Percentiles rank a stretch among this genome's conserved stretches.
Conservation (phyloP, 2,797 vertebrate genomes). For the Lateolabrax maculatus region DNA sequence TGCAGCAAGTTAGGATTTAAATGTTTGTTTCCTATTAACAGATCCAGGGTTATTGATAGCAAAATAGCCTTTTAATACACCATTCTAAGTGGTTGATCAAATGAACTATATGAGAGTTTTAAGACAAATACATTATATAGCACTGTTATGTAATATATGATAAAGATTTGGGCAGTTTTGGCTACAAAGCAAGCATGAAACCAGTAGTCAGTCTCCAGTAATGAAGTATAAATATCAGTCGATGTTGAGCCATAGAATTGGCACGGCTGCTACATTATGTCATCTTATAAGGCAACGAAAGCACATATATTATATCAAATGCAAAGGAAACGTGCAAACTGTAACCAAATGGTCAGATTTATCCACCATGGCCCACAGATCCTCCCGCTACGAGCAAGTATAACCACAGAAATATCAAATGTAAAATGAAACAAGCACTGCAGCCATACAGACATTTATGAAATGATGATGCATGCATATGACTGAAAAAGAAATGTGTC, state of each 20-base stretch:
- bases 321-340: conserved; percentile 50
- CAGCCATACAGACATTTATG: conserved; percentile 22
- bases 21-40: background rate
- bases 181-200: conserved; percentile 31
- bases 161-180: conserved; percentile 15
- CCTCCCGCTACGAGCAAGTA: conserved; percentile 41
- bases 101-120: background rate
- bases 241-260: conserved; percentile 31
- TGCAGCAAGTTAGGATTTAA: background rate
- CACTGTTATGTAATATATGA: background rate
- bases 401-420: conserved; percentile 48
- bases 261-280: conserved; percentile 43
- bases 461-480: conserved; percentile 37
- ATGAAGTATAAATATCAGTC: conserved; percentile 32
- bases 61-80: background rate
- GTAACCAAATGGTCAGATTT: conserved; percentile 68
- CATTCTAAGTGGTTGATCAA: background rate
- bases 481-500: conserved; percentile 18
- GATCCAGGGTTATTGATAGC: background rate
- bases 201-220: conserved; percentile 21
- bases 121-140: conserved; percentile 7
- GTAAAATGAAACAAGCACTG: conserved; percentile 30
- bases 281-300: conserved; percentile 28
- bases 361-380: conserved; percentile 63
- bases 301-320: conserved; percentile 18